A percentile compares a stretch with the other conserved stretches of the same genome.
phyloP scores from a whole-genome alignment of 1,140 invertebrate genomes.

The Idris sp. region DNA sequence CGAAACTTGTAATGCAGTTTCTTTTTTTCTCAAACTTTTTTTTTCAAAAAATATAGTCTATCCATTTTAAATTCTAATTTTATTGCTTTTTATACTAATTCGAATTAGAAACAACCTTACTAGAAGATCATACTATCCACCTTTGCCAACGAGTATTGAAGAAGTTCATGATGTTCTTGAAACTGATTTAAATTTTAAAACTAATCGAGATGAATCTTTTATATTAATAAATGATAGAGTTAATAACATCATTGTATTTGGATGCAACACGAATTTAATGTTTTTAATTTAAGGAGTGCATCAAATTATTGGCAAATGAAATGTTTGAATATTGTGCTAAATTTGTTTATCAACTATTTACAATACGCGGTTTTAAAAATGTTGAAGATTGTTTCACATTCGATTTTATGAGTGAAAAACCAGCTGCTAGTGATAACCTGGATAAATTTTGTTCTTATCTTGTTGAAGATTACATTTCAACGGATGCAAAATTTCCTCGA shows the following conservation, averaged over 20 bases:
- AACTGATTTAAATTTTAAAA: background rate
- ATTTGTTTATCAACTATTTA: constrained; percentile 1
- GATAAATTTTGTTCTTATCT: constrained; percentile 13
- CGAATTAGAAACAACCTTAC: too few relatives aligned
- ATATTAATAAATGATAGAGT: background rate
- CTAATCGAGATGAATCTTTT: background rate
- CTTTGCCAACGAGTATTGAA: too few relatives aligned
- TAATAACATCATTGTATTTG: background rate
- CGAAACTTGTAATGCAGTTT: constrained; percentile 29
- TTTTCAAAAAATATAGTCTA: constrained; percentile 6
- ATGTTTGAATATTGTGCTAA: background rate
- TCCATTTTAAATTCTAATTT: too few relatives aligned
- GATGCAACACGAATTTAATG: background rate
- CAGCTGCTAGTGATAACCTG: background rate
- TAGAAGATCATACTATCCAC: too few relatives aligned
- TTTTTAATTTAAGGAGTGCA: background rate
- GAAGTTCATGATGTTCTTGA: too few relatives aligned
- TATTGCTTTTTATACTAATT: too few relatives aligned
- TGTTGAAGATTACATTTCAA: constrained; percentile 10
- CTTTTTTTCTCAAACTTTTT: constrained; percentile 26
- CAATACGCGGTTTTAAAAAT: background rate
- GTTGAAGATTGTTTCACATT: constrained; percentile 15
- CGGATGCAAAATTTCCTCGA: constrained; percentile 8
- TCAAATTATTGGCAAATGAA: background rate
- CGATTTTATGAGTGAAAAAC: constrained; percentile 11